A percentile compares a stretch with the other conserved stretches of the same genome.
Evolutionary conservation across 30 jellyfish, hydroid and myxozoan species (phyloP).

Genomic region (Sanderia malayensis): DNA sequence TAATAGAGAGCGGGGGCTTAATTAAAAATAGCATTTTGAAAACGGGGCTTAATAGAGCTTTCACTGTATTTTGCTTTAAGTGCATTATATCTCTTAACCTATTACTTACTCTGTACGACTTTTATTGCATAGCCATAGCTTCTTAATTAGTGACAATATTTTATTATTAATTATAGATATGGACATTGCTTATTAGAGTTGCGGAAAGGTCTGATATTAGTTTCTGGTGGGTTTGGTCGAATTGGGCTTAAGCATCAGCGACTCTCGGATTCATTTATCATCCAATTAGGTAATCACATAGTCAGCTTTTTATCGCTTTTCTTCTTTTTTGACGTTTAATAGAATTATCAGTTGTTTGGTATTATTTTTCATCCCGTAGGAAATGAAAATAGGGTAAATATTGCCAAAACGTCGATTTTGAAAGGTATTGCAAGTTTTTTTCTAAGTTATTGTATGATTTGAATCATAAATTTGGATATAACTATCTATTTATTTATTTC

Average conservation of each 20-base stretch:
- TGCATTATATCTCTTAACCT: too few species aligned
- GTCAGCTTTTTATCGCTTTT: background rate
- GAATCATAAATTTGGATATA: background rate
- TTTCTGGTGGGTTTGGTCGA: slow-evolving; percentile 85
- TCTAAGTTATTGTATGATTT: background rate
- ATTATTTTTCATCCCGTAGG: background rate
- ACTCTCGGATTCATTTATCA: slow-evolving; percentile 31
- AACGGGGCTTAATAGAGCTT: too few species aligned
- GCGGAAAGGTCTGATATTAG: background rate
- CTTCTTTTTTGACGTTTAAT: background rate
- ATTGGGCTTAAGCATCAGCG: slow-evolving; percentile 50
- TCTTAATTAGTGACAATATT: background rate
- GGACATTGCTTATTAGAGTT: slow-evolving; percentile 62
- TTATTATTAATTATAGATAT: slow-evolving; percentile 20
- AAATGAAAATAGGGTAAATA: background rate
- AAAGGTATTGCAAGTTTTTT: background rate
- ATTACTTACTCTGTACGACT: too few species aligned
- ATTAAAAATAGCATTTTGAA: too few species aligned
- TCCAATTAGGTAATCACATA: background rate
- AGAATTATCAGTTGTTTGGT: background rate
- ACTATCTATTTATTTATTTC: background rate
- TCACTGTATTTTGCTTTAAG: too few species aligned
- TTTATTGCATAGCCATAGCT: background rate
- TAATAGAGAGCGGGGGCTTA: too few species aligned
- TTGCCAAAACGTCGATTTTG: background rate